phyloP scores from a whole-genome alignment of 92 coral and sea anemone species.

The Palythoa heliodiscus region DNA sequence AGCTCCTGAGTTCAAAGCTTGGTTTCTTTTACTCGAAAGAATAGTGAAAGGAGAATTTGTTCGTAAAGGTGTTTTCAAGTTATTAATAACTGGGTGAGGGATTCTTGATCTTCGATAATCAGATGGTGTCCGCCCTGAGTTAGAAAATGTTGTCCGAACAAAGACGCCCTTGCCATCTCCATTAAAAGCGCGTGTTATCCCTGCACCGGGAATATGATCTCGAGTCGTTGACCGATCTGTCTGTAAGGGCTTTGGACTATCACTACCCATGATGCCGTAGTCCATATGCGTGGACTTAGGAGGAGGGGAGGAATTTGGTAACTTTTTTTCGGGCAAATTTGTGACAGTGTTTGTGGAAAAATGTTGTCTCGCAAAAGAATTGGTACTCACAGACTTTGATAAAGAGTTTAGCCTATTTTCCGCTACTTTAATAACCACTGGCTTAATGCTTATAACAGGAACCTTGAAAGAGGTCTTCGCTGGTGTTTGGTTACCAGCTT shows the following conservation, averaged over 20 bases:
- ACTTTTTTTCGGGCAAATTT: neutral
- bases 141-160: slow-evolving; percentile 19
- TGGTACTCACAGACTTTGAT: slow-evolving; percentile 21
- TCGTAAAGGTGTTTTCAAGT: neutral
- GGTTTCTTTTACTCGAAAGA: neutral
- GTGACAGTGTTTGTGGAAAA: slow-evolving; percentile 14
- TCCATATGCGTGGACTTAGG: neutral
- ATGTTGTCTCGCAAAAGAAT: neutral
- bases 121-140: slow-evolving; percentile 22
- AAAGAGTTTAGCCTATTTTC: neutral
- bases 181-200: neutral
- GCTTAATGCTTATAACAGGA: slow-evolving; percentile 32
- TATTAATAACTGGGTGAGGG: neutral
- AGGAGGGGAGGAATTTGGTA: neutral
- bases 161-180: slow-evolving; percentile 26
- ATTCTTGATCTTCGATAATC: slow-evolving; percentile 31
- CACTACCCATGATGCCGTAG: slow-evolving; percentile 38
- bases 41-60: neutral
- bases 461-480: neutral
- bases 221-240: slow-evolving; percentile 13
- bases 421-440: slow-evolving; percentile 22
- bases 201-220: slow-evolving; percentile 26
- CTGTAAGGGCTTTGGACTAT: slow-evolving; percentile 5
- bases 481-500: neutral
- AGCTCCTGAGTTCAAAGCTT: neutral